Evolutionary conservation across 2,888 invertebrate genomes (phyloP), one percentile per base, ranked within the genome.

Genomic region (Rhimphoctona megacephalus): DNA sequence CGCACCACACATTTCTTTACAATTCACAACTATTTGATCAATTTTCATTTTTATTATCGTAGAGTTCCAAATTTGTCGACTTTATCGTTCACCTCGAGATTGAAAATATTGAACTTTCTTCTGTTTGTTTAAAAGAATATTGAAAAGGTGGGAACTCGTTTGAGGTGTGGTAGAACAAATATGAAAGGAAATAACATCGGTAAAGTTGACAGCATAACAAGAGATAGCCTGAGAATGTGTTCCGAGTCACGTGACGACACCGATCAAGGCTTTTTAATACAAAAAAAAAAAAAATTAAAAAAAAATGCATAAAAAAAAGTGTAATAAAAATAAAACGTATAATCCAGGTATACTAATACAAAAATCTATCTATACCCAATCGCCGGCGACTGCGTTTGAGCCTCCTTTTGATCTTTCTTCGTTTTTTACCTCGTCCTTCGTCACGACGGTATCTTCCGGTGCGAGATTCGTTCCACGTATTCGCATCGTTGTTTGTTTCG

Each of bases 381-480:
- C 92, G 93, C 92, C 91, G 91, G 92, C 91, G 91, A 92, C 92
- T 92, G 91, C 92, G 92, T 89, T 93, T 93, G 91, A 91, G 92
- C 90, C 90, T 91, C 92, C 92, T 91, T 92, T 91, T 90, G 87
- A 87, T 90, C 89, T 92, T 91, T 90, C 90, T 90, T 89, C 91
- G 90, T 90, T 92, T 92, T 93, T 93, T 93, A 93, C 91, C 92
- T 93, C 92, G 92, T 91, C 91, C 92, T 86, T 92, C 91, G 88
- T 92, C 92, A 81, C 93, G 90, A 90, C 90, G 89, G 74, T 90
- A 88, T 88, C 92, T 90, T 83, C 89, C 89, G 64, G 89, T 87
- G 89, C 91, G 91, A 81, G 89, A 86, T 89, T 90, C 91, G 85
- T 72, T 91, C 91, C 88, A 85, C 39, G 80, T 67, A 73, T 72